A percentile compares a stretch with the other conserved stretches of the same genome.
Evolutionary conservation across 2,797 vertebrate genomes (phyloP).

Genomic region (Menidia menidia): DNA sequence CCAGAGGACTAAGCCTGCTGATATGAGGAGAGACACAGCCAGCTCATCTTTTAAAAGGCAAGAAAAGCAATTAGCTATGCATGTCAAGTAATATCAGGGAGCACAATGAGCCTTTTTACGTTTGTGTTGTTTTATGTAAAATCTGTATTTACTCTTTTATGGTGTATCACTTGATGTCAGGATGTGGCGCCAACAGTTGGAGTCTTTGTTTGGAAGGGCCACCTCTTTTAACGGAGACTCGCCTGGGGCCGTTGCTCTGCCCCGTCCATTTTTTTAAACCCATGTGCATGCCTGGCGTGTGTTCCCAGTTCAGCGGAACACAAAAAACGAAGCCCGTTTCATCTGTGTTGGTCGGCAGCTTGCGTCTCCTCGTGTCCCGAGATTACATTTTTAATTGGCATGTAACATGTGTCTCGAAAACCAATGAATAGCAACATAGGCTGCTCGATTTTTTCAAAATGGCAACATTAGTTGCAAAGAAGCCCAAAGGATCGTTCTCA

Average conservation of each 20-base stretch:
- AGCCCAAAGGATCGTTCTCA: constrained; percentile 27
- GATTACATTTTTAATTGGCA: constrained; percentile 19
- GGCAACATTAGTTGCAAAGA: constrained; percentile 31
- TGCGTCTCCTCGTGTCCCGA: constrained; percentile 5
- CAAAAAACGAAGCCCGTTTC: constrained; percentile 39
- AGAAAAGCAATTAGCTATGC: constrained; percentile 90
- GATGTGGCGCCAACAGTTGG: constrained; percentile 87
- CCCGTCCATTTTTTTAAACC: constrained; percentile 86
- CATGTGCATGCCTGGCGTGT: constrained; percentile 36
- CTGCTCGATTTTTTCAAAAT: neutral
- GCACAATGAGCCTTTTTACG: constrained; percentile 86
- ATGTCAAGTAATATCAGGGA: constrained; percentile 81
- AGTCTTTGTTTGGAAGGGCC: constrained; percentile 86
- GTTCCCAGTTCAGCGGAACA: constrained; percentile 28
- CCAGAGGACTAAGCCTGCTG: constrained; percentile 37
- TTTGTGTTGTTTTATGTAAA: constrained; percentile 86
- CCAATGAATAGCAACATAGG: neutral
- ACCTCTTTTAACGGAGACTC: constrained; percentile 85
- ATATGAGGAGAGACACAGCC: constrained; percentile 57
- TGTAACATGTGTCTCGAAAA: constrained; percentile 4
- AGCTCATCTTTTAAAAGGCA: constrained; percentile 84
- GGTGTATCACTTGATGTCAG: constrained; percentile 89
- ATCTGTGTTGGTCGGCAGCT: constrained; percentile 20
- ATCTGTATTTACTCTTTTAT: constrained; percentile 84
- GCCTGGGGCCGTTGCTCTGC: constrained; percentile 85